Evolutionary conservation across 1,140 invertebrate species (phyloP).

Genomic region (Achroia grisella): DNA sequence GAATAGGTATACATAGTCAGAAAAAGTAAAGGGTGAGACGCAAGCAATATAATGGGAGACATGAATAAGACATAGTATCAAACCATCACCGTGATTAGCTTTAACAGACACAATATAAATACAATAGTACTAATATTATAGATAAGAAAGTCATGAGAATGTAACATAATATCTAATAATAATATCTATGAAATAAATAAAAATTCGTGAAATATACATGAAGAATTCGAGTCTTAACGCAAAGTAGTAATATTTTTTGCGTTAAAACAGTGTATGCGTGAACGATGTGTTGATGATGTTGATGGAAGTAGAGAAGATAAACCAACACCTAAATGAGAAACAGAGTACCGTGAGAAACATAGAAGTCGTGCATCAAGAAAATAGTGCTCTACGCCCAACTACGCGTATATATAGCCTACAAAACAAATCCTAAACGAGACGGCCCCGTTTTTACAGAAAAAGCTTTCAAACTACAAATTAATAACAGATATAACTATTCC

Average conservation of each 20-base stretch:
- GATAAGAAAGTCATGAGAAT: not conserved
- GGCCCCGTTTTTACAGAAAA: constrained; percentile 27
- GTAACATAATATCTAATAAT: constrained; percentile 1
- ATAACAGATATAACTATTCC: constrained; percentile 31
- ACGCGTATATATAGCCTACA: constrained; percentile 20
- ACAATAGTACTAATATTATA: not conserved
- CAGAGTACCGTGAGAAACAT: constrained; percentile 22
- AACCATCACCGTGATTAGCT: constrained; percentile 67
- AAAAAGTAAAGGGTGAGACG: constrained; percentile 11
- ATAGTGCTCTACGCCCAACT: constrained; percentile 43
- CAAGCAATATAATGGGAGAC: constrained; percentile 21
- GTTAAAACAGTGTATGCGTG: constrained; percentile 6
- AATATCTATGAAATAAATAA: constrained; percentile 3
- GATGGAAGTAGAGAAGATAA: constrained; percentile 4
- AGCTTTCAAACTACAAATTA: constrained; percentile 33
- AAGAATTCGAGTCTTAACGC: constrained; percentile 8
- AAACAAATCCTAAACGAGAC: constrained; percentile 33
- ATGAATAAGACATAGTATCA: constrained; percentile 48
- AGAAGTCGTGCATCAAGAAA: constrained; percentile 52
- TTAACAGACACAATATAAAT: constrained; percentile 13
- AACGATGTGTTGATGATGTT: not conserved
- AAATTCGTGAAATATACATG: constrained; percentile 11
- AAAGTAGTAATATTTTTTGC: not conserved
- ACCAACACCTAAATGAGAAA: constrained; percentile 28
- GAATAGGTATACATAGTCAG: not conserved